Evolutionary conservation across 2,797 vertebrate species (phyloP).

Genomic region (Chiroxiphia lanceolata): DNA sequence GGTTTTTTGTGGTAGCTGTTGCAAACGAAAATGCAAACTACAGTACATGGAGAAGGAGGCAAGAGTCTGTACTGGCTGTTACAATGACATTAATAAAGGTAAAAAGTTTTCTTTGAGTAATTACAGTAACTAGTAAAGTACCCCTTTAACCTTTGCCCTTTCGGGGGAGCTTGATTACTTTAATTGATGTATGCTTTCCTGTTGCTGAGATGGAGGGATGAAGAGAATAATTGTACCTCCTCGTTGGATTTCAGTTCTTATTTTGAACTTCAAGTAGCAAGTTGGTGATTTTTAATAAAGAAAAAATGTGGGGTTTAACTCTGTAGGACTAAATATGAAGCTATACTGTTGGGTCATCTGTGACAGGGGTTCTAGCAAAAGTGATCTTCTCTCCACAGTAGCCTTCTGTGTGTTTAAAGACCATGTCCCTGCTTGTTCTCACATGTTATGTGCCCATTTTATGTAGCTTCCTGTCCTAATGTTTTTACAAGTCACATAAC

Average conservation of each 20-base stretch:
- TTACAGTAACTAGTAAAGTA: neutral
- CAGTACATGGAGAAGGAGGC: constrained; percentile 95
- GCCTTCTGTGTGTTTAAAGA: neutral
- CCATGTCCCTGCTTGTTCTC: neutral
- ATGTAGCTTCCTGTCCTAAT: neutral
- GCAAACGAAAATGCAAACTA: constrained; percentile 91
- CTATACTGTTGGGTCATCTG: neutral
- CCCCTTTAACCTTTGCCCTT: neutral
- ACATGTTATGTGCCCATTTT: neutral
- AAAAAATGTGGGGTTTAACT: neutral
- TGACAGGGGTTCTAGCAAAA: neutral
- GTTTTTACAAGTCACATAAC: neutral
- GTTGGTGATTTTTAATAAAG: neutral
- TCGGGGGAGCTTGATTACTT: neutral
- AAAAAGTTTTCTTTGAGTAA: constrained; percentile 9
- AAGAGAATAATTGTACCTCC: neutral
- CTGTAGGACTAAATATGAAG: neutral
- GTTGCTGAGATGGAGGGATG: neutral
- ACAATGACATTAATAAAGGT: constrained; percentile 88
- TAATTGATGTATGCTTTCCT: neutral
- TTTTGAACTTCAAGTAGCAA: neutral
- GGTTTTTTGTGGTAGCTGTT: constrained; percentile 94
- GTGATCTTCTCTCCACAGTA: neutral
- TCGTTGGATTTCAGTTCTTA: neutral
- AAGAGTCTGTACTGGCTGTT: constrained; percentile 91